These are phyloP conservation scores for Rhinophrynus dorsalis DNA, from an alignment of 2,797 vertebrate genomes.

Conservation along the genomic window DNA sequence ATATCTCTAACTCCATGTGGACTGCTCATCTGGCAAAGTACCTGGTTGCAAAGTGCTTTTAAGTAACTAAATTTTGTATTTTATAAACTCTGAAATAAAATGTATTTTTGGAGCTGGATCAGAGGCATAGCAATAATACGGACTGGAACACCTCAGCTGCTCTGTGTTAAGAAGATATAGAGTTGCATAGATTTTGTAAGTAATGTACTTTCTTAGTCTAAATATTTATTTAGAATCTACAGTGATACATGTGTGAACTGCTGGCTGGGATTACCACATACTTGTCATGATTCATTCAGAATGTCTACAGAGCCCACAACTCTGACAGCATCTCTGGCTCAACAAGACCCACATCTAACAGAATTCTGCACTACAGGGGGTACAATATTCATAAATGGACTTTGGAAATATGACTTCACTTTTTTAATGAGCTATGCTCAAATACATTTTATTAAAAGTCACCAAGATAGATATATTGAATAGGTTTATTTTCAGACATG, in stretches of 20 bases:
- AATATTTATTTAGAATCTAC: slow-evolving; percentile 5
- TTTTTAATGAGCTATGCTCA: too few species aligned
- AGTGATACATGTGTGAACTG: background rate
- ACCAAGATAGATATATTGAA: too few species aligned
- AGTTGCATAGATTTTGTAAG: background rate
- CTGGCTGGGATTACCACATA: background rate
- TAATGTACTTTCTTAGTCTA: background rate
- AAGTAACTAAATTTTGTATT: background rate
- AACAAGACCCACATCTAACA: background rate
- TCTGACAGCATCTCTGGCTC: background rate
- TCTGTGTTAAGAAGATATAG: background rate
- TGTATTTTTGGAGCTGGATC: background rate
- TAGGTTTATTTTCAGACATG: too few species aligned
- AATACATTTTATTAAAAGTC: too few species aligned
- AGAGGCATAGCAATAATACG: background rate
- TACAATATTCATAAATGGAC: background rate
- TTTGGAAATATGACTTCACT: background rate
- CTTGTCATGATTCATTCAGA: slow-evolving; percentile 11
- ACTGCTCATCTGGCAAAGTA: background rate
- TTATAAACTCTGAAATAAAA: background rate
- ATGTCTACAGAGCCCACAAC: background rate
- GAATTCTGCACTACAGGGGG: background rate
- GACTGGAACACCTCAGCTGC: background rate
- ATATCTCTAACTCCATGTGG: slow-evolving; percentile 36
- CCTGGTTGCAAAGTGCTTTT: background rate